Base-by-base conservation (phyloP, 2,797 vertebrate genomes). In the Anguilla anguilla region DNA sequence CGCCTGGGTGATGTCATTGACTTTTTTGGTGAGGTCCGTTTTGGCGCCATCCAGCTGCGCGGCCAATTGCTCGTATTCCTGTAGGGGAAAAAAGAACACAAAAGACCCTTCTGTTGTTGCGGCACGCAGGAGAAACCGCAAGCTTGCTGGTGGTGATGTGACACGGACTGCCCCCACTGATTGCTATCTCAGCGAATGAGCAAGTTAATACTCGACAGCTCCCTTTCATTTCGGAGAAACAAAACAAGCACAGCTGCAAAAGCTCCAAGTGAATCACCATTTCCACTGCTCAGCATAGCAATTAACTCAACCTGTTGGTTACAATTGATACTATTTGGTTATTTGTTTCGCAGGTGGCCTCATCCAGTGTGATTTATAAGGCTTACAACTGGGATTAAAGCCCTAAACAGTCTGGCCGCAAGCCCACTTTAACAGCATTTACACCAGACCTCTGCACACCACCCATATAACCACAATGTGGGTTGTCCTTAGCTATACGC, bases 11-110 rank as follows among this genome's bases (percentile, higher is more conserved):
- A 97, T 89, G 28, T 95, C 93, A 87, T 95, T 96, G 61, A 98
- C 96, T 93, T 96, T 98, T 88, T 96, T 96, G 87, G 89, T 97
- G 88, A 99, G 95, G 88, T 98, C 96, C 0, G 93, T 96, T 91
- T 97, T 97, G 88, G 96, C 97, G 17, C 96, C 97, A 90, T 98
- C 97, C 93, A 99, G 91, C 91, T 97, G 93, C 86, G 96, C 96
- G 43, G 96, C 97, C 87, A 98, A 92, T 83, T 92, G 92, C 93
- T 98, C 97, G 15, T 98, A 99, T 86, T 98, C 97, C 98, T 99
- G 53, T 49, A 55, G 49, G 77, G 55, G 74, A n/a, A 61, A n/a
- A 39, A 83, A 17, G 84, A 28, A 87, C 5, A 43, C 17, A 79
- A 79, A 28, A 69, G 25, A 7, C 25, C 25, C 39, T 11, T 49